Base-by-base conservation (phyloP, 2,888 invertebrate genomes). In the Sisyra nigra region DNA sequence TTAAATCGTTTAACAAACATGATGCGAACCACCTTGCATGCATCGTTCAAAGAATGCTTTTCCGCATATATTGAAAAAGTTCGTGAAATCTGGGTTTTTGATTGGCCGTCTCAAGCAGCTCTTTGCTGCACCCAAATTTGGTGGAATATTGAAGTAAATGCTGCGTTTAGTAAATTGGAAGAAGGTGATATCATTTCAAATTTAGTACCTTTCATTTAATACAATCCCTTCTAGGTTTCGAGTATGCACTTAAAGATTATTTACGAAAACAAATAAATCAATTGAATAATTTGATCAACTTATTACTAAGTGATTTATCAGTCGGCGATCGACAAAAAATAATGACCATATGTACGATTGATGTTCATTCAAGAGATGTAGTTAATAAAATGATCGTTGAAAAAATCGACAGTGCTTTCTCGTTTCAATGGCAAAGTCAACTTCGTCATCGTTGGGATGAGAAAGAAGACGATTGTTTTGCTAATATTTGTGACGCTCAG, bases 291-390 rank as follows among this genome's bases (percentile, higher is more conserved):
- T 66, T 94, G n/a, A 94, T 94, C 50, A 67, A 71, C 6, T 66
- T 91, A 41, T 63, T 94, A 42, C 64, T 93, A 49, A 86, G 87
- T 0, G 86, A 92, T 51, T 65, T 94, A 48, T 74, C 76, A 0
- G 68, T 74, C 1, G 84, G 84, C 2, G 88, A 92, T 53, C 73
- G 94, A 10, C 92, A 92, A 61, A 94, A 94, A 62, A 89, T 94
- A 52, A 93, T 92, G 87, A 92, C 94, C 0, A 85, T 96, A 53
- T 94, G 94, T 62, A 94, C 94, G 3, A 92, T 89, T 46, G 89
- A 91, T 57, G 94, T 94, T 1, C 94, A 94, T 56, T 89, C 91
- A 3, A 69, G 94, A 55, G 94, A 94, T 59, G 92, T 94, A 6
- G 88, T 94, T 0, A 77, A 80, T 0, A 91, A 89, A 58, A 74